Conservation (phyloP, 2,888 invertebrate genomes). For the Drosophila mimetica region DNA sequence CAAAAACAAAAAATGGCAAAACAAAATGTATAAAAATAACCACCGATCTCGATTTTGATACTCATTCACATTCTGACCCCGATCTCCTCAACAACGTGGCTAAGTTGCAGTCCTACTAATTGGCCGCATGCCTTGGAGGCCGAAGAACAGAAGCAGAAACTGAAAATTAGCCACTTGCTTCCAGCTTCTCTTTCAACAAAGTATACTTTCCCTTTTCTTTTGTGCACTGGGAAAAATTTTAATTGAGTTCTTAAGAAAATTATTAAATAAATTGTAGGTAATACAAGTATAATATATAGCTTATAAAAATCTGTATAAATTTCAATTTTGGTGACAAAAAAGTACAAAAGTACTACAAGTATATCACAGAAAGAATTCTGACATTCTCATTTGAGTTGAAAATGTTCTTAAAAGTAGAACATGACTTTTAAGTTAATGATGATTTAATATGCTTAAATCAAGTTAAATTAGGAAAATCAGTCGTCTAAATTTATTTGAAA, state of each 20-base stretch:
- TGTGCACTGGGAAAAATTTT: neutral
- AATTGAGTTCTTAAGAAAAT: neutral
- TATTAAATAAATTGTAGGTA: neutral
- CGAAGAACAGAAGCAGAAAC: conserved; percentile 6
- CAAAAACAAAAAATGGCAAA: conserved; percentile 43
- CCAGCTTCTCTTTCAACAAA: neutral
- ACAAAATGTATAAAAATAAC: conserved; percentile 33
- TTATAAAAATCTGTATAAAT: no score
- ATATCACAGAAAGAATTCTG: no score
- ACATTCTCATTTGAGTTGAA: no score
- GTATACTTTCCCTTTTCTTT: neutral
- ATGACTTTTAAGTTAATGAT: no score
- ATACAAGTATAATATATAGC: no score
- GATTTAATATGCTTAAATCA: no score
- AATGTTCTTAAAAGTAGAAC: no score
- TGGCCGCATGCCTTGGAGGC: conserved; percentile 40
- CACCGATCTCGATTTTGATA: conserved; percentile 22
- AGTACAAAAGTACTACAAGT: no score
- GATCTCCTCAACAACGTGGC: conserved; percentile 25
- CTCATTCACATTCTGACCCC: conserved; percentile 14
- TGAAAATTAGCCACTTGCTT: conserved; percentile 16
- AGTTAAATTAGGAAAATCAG: no score
- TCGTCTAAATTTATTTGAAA: no score
- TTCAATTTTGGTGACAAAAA: no score
- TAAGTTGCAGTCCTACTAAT: conserved; percentile 53